phyloP scores from a whole-genome alignment of 2,113 vertebrate genomes.

The Semnornis frantzii region DNA sequence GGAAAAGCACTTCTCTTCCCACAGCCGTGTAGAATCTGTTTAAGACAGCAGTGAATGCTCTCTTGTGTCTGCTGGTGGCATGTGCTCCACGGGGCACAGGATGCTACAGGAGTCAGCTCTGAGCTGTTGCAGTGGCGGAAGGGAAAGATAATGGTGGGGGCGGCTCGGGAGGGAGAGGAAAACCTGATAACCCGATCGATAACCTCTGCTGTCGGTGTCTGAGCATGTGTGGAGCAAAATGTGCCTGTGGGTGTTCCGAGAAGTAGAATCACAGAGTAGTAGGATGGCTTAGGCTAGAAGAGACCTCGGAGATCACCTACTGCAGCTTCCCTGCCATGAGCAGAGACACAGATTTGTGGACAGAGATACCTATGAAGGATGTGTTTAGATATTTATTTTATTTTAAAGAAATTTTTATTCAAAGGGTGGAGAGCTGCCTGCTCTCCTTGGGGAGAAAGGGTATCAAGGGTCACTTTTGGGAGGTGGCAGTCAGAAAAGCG shows the following conservation, averaged over 20 bases:
- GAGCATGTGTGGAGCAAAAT: no score
- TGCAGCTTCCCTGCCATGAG: no score
- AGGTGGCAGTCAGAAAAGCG: rapidly evolving
- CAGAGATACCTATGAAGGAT: no score
- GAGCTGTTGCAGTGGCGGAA: rapidly evolving
- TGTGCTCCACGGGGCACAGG: neutral
- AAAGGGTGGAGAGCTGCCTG: rapidly evolving
- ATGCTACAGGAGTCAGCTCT: rapidly evolving
- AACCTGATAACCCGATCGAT: rapidly evolving
- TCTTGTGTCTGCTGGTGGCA: rapidly evolving
- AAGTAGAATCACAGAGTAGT: no score
- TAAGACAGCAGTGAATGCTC: rapidly evolving
- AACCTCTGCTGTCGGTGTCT: no score
- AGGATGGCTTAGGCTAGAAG: no score
- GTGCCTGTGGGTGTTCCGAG: neutral
- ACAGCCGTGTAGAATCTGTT: neutral
- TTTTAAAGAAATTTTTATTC: no score
- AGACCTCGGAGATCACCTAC: no score
- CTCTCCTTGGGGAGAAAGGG: neutral
- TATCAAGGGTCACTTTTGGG: neutral
- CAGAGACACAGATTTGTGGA: no score
- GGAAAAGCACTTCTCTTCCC: neutral
- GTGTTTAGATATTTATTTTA: no score
- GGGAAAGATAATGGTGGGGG: rapidly evolving
- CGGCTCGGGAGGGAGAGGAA: neutral